Percentiles rank a stretch among this genome's conserved stretches.
These are phyloP conservation scores for Spodoptera frugiperda DNA, from an alignment of 1,140 invertebrate species.

Conservation along the genomic window DNA sequence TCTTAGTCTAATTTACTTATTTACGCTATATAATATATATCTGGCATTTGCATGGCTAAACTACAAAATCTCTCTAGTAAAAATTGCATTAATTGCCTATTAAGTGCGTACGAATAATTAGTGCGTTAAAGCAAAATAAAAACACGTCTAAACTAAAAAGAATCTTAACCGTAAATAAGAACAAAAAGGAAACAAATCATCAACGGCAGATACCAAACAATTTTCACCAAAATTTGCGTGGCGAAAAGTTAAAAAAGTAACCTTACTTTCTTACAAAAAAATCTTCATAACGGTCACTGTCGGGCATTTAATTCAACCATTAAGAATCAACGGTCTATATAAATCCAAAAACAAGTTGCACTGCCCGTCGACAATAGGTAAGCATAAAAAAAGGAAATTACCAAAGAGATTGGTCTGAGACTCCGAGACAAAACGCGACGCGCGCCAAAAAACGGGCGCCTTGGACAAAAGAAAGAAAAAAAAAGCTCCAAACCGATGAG, in stretches of 20 bases:
- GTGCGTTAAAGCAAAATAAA: no score
- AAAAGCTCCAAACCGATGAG: constrained; percentile 55
- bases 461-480: constrained; percentile 57
- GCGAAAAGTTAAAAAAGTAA: constrained; percentile 42
- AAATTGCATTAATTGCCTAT: no score
- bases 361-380: constrained; percentile 54
- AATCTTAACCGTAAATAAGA: no score
- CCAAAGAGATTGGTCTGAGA: constrained; percentile 62
- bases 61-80: no score
- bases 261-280: constrained; percentile 52
- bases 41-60: no score
- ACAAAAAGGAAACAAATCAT: background rate
- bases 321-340: constrained; percentile 64
- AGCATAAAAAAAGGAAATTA: constrained; percentile 63
- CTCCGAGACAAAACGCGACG: constrained; percentile 51
- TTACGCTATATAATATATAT: no score
- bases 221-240: constrained; percentile 38
- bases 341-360: constrained; percentile 61
- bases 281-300: constrained; percentile 54
- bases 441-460: constrained; percentile 67
- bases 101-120: no score
- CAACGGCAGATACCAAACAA: background rate
- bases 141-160: no score
- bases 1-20: no score
- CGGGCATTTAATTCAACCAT: constrained; percentile 53